phyloP scores from a whole-genome alignment of 1,140 invertebrate species.

The Nasonia giraulti region DNA sequence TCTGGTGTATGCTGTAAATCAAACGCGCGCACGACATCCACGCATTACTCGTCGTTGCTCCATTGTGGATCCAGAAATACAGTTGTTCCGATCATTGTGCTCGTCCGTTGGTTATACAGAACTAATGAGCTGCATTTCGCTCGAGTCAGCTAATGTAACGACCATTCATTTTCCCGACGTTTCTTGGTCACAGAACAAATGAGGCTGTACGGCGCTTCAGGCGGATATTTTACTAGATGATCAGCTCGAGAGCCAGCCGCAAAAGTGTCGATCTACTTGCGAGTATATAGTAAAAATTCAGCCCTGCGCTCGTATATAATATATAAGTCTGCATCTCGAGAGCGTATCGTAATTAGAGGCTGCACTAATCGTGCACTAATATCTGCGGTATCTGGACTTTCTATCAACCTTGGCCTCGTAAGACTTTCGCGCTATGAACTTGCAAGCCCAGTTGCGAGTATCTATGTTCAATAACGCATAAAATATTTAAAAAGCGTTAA shows the following conservation, averaged over 20 bases:
- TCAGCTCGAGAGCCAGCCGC: background rate
- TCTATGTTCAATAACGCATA: too few species aligned
- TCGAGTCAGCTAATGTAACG: slow-evolving; percentile 20
- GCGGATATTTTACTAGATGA: background rate
- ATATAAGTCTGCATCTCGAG: too few species aligned
- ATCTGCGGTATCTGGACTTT: background rate
- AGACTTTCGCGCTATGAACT: background rate
- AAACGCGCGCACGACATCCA: background rate
- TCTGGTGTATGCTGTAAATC: background rate
- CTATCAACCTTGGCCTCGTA: background rate
- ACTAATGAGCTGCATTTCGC: background rate
- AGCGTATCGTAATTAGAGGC: too few species aligned
- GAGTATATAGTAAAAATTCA: background rate
- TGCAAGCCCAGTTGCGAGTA: background rate
- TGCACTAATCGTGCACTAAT: background rate
- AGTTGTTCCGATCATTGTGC: background rate
- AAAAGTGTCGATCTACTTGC: slow-evolving; percentile 1
- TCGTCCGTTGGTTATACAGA: background rate
- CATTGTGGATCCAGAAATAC: background rate
- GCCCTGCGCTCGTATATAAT: background rate
- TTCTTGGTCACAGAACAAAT: background rate
- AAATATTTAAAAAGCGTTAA: too few species aligned
- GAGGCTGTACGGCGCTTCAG: background rate
- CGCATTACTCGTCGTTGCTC: background rate
- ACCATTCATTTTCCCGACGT: slow-evolving; percentile 2